Conservation (phyloP, 1,140 invertebrate species). For the Procambarus virginalis region DNA sequence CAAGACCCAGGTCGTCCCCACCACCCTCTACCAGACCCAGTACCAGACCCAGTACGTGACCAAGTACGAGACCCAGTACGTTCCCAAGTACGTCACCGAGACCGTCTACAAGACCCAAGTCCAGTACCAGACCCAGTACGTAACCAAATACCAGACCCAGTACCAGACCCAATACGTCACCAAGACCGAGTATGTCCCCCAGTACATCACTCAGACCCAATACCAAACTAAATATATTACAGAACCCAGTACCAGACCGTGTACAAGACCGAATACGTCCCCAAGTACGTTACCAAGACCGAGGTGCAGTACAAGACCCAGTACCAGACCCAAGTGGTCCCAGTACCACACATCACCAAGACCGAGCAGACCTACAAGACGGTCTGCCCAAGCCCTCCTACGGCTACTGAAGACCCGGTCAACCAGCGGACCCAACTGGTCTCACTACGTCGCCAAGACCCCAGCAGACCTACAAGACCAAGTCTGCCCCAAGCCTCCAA, state of each 20-base stretch:
- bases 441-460: background rate
- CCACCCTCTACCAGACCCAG: conserved; percentile 61
- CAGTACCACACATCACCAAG: conserved; percentile 49
- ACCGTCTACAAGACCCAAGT: conserved; percentile 52
- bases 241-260: conserved; percentile 52
- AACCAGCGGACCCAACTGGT: too few relatives aligned
- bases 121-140: conserved; percentile 41
- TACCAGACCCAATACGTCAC: conserved; percentile 45
- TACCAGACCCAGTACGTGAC: conserved; percentile 66
- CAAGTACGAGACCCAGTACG: conserved; percentile 53
- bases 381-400: conserved; percentile 47
- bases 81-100: conserved; percentile 57
- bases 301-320: conserved; percentile 32
- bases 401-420: background rate
- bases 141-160: conserved; percentile 49
- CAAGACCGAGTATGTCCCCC: conserved; percentile 13
- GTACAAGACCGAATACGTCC: conserved; percentile 49
- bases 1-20: conserved; percentile 52
- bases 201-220: conserved; percentile 51
- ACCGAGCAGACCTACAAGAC: conserved; percentile 49
- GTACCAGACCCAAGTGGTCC: conserved; percentile 50
- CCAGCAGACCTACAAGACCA: background rate
- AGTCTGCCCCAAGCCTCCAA: background rate
- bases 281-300: conserved; percentile 55
- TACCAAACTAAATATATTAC: conserved; percentile 51